Base-by-base conservation (phyloP, 2,113 vertebrate species). In the Platichthys stellatus region DNA sequence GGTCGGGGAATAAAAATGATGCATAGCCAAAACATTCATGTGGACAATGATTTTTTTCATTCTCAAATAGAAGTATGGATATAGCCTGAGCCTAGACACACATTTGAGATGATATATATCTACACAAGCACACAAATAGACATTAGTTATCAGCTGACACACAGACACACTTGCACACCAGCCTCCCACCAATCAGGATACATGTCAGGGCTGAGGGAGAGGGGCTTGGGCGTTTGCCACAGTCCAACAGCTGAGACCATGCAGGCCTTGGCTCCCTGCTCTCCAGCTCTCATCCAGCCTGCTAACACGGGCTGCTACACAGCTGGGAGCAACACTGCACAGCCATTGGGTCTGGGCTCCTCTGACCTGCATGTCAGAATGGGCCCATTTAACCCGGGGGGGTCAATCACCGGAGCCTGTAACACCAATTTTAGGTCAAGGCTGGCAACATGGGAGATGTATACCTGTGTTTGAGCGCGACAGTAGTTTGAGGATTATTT, bases 141-240 rank as follows among this genome's bases (percentile, higher is more conserved):
- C 70, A 81, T 71, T 15, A 60, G 67, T 2, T 1, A 65, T 64
- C 67, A 72, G 68, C 67, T 65, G 69, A 71, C 35, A 66, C n/a
- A 59, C 64, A 65, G 10, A 2, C 51, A 76, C 68, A 45, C 63
- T 20, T 18, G 9, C 15, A 54, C 58, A 76, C 63, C 61, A 63
- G 64, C 0, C 31, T 80, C n/a, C 49, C 68, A 81, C 73, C 73
- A 68, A 69, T 89, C 76, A 87, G 76, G 82, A 78, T 83, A 40
- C 60, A 89, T 88, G 86, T 91, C 86, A 82, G 76, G 88, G 63
- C 31, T 76, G 65, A 82, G 13, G 66, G 20, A 80, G 63, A 76
- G 68, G 12, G 57, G 72, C 64, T 82, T 82, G 73, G 61, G 80
- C 63, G 76, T 76, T 49, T 78, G 74, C 76, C 75, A 78, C 56